These are phyloP conservation scores for Poicephalus meyeri DNA, from an alignment of 2,113 vertebrate species.

Conservation along the genomic window DNA sequence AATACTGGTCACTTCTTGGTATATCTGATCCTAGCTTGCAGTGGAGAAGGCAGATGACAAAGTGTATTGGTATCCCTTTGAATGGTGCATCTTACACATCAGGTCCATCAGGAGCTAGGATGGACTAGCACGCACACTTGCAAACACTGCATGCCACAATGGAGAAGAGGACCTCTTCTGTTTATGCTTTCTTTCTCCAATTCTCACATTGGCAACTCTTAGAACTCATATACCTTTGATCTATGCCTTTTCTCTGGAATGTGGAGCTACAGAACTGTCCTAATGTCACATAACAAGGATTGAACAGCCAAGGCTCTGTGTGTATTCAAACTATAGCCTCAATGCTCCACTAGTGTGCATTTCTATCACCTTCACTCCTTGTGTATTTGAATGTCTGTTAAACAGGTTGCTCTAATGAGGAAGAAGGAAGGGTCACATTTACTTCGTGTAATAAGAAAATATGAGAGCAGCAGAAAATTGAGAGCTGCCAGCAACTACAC, in stretches of 20 bases:
- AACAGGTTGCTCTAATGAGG: conserved; percentile 28
- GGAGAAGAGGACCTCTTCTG: background rate
- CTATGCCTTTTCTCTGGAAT: background rate
- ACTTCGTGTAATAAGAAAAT: conserved; percentile 64
- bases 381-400: conserved; percentile 57
- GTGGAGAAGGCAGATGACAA: background rate
- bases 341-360: background rate
- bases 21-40: background rate
- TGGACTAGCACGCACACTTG: background rate
- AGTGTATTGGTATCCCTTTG: background rate
- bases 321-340: conserved; percentile 2
- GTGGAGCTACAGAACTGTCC: background rate
- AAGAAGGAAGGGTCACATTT: conserved; percentile 49
- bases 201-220: background rate
- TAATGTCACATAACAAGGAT: background rate
- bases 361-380: conserved; percentile 32
- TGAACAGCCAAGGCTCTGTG: background rate
- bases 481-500: conserved; percentile 45
- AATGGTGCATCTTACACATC: background rate
- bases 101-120: background rate
- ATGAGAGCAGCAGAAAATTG: conserved; percentile 62
- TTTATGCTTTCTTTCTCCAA: background rate
- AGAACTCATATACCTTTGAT: background rate
- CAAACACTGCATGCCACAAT: background rate
- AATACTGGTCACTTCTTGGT: background rate